Evolutionary conservation across 2,888 invertebrate genomes (phyloP), one percentile per base, ranked within the genome.

Genomic region (Melanophora roralis): DNA sequence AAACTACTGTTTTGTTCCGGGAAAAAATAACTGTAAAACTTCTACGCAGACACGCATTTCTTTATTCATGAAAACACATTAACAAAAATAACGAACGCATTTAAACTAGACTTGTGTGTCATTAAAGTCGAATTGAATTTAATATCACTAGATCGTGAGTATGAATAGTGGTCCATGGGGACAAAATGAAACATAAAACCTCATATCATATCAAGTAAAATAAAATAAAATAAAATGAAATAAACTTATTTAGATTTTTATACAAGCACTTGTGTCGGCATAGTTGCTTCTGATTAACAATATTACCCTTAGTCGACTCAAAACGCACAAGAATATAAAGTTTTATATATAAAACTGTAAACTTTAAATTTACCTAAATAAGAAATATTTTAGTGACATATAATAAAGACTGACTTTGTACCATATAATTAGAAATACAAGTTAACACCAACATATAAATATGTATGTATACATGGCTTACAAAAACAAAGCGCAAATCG

Each of bases 101-200:
- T 55, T 49, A 12, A 67, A n/a, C 9, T 45, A 36, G 8, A 38
- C 60, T 49, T n/a, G 2, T 72, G 59, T 59, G 71, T 53, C n/a
- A 75, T 75, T 75, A 71, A 75, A 79, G 72, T 71, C 36, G 51
- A 75, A 75, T 79, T 79, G 53, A 62, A 75, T 79, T 79, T 72
- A 55, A 72, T 55, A 67, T 60, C 49, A 49, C 40, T 38, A 19
- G 8, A 67, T 32, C 75, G 60, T 12, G 32, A 47, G 49, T n/a
- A n/a, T n/a, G n/a, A n/a, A n/a, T n/a, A n/a, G n/a, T 38, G 34
- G 53, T 62, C 47, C 32, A 49, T 9, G 38, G 68, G 40, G 62
- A 11, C 11, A 57, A 19, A 6, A 55, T 43, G 14, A 27, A 27
- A 27, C 3, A 27, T 27, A 27, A 27, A n/a, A n/a, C n/a, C n/a